Evolutionary conservation across 2,797 vertebrate species (phyloP).

Genomic region (Tachyglossus aculeatus): DNA sequence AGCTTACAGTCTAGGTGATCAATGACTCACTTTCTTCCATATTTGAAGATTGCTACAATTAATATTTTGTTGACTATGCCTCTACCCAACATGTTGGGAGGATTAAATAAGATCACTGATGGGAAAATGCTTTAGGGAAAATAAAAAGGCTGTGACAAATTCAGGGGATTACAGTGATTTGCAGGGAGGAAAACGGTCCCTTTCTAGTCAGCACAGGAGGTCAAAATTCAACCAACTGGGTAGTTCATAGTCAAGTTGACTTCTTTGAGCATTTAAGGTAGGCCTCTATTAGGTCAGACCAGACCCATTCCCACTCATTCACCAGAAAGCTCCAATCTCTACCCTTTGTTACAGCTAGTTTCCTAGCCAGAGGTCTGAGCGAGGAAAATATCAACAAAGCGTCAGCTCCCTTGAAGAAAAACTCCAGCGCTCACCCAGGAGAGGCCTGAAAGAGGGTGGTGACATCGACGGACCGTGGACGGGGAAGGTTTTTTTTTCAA

Average conservation of each 20-base stretch:
- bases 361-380: background rate
- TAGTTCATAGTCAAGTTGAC: background rate
- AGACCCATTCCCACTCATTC: background rate
- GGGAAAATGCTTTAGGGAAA: too few species aligned
- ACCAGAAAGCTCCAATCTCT: background rate
- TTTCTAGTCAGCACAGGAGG: too few species aligned
- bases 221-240: too few species aligned
- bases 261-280: background rate
- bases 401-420: background rate
- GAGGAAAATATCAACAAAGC: background rate
- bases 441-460: background rate
- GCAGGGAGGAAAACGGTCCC: too few species aligned
- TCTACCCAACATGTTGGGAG: too few species aligned
- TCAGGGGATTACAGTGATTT: too few species aligned
- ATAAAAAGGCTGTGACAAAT: too few species aligned
- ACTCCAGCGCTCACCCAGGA: background rate
- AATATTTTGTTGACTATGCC: too few species aligned
- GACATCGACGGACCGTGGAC: constrained; percentile 11
- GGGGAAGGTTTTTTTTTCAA: constrained; percentile 19
- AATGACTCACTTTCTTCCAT: too few species aligned
- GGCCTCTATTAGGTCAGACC: background rate
- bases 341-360: background rate
- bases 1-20: too few species aligned
- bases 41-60: too few species aligned
- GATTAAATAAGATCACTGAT: too few species aligned